A percentile compares a stretch with the other conserved stretches of the same genome.
Evolutionary conservation across 2,113 vertebrate genomes (phyloP).

Genomic region (Actinemys pallida): DNA sequence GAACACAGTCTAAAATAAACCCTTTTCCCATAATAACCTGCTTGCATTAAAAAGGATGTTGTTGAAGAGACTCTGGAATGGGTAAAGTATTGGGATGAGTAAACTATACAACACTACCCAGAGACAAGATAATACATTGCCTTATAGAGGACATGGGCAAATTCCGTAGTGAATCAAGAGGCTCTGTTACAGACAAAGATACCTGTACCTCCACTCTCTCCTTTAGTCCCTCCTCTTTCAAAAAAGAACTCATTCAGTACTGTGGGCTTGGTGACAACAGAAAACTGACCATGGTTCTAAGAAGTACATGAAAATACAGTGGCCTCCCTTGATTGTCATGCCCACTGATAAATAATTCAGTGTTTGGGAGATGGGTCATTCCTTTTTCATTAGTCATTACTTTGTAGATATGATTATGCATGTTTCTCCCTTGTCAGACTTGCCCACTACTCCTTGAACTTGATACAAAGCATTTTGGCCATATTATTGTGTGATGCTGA

Average conservation of each 20-base stretch:
- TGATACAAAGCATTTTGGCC: not conserved
- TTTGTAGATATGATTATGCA: too few species aligned
- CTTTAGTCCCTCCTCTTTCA: not conserved
- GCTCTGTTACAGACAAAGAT: not conserved
- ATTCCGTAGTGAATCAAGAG: not conserved
- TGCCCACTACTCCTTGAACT: not conserved
- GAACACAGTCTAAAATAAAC: not conserved
- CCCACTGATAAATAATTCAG: not conserved
- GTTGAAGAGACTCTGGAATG: not conserved
- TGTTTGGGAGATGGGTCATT: not conserved
- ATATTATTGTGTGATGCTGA: not conserved
- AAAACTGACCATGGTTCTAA: not conserved
- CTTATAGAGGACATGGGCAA: not conserved
- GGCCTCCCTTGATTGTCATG: not conserved
- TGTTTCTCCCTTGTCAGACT: not conserved
- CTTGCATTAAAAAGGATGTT: not conserved
- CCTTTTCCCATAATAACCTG: not conserved
- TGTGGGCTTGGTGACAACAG: not conserved
- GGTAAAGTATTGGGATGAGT: not conserved
- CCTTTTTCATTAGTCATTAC: not conserved
- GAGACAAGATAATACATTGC: not conserved
- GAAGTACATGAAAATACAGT: not conserved
- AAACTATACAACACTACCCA: not conserved
- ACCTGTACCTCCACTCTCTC: not conserved
- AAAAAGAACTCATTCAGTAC: not conserved